These are phyloP conservation scores for Hydrozoanthus gracilis DNA, from an alignment of 92 coral and sea anemone genomes.

Conservation along the genomic window DNA sequence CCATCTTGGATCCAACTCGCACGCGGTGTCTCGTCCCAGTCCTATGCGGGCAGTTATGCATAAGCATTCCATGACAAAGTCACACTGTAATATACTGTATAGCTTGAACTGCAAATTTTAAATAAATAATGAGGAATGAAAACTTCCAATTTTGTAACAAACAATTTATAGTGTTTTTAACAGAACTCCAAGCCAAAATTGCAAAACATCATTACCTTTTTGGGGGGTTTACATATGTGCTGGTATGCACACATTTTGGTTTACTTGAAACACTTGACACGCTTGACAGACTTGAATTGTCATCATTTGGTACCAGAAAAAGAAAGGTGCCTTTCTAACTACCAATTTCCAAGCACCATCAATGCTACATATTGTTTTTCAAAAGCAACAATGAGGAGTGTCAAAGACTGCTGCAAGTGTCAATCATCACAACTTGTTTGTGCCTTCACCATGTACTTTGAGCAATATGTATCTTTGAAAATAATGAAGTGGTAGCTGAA, in stretches of 20 bases:
- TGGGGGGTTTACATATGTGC: background rate
- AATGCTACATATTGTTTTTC: background rate
- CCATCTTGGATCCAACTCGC: no score
- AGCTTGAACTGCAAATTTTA: background rate
- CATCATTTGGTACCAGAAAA: background rate
- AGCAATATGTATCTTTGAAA: background rate
- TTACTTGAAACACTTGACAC: background rate
- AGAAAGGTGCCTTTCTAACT: background rate
- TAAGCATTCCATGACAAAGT: no score
- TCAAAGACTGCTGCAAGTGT: background rate
- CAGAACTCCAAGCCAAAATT: background rate
- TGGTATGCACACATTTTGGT: background rate
- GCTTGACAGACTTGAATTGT: background rate
- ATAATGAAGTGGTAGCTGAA: background rate
- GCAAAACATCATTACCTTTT: background rate
- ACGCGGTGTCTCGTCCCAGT: no score
- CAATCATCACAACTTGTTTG: background rate
- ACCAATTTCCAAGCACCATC: background rate
- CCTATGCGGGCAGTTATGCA: no score
- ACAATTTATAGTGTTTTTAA: background rate
- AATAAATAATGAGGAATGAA: background rate
- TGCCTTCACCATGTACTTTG: constrained; percentile 1
- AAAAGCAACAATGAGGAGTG: background rate
- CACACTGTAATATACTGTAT: background rate
- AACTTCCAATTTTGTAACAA: background rate